Conservation (phyloP, 2,113 vertebrate species). For the Gila orcuttii region DNA sequence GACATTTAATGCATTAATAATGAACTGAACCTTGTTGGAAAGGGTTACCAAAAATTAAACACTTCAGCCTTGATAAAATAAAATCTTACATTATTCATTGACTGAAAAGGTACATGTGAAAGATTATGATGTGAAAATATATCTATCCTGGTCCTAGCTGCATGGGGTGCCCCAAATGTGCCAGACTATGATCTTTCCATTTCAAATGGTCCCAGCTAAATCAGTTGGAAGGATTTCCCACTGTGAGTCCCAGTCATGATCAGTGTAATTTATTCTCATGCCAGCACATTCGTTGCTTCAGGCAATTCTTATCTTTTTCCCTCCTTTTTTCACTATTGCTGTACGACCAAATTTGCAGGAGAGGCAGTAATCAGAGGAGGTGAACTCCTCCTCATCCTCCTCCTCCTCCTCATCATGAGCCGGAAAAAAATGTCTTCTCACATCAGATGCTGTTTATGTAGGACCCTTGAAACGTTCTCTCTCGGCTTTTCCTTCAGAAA, state of each 20-base stretch:
- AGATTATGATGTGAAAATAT: neutral
- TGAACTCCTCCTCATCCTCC: conserved; percentile 39
- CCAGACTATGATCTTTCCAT: conserved; percentile 61
- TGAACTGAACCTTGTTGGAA: neutral
- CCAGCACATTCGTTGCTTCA: conserved; percentile 66
- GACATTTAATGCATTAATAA: neutral
- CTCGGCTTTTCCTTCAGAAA: conserved; percentile 1
- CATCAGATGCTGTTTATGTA: conserved; percentile 39
- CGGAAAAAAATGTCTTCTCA: conserved; percentile 47
- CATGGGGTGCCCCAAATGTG: conserved; percentile 67
- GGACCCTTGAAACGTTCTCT: conserved; percentile 41
- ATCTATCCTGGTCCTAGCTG: conserved; percentile 14
- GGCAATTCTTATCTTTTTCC: conserved; percentile 59
- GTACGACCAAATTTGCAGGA: conserved; percentile 57
- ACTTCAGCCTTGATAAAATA: neutral
- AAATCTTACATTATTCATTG: neutral
- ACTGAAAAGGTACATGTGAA: neutral
- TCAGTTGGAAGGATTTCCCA: conserved; percentile 66
- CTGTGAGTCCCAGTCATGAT: conserved; percentile 64
- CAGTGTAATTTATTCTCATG: conserved; percentile 68
- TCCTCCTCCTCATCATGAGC: conserved; percentile 2
- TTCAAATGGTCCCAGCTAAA: conserved; percentile 63
- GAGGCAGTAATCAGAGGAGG: conserved; percentile 60
- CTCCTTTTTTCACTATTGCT: conserved; percentile 36
- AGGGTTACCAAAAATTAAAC: neutral